A percentile compares a stretch with the other conserved stretches of the same genome.
Evolutionary conservation across 2,888 invertebrate genomes (phyloP).

Genomic region (Sipha maydis): DNA sequence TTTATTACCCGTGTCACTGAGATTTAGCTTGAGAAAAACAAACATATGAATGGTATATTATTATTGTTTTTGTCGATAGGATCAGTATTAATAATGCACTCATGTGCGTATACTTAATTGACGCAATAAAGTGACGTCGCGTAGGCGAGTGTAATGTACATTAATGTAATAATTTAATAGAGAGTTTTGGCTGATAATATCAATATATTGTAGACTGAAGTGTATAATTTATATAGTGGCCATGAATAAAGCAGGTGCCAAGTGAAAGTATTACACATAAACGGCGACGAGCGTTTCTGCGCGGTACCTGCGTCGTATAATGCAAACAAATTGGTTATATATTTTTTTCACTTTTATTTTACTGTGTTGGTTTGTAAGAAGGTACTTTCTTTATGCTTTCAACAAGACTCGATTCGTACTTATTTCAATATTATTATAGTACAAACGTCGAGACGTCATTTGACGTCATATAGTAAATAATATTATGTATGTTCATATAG

Average conservation of each 20-base stretch:
- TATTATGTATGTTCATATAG: no score
- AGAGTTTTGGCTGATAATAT: conserved; percentile 9
- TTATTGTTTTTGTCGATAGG: neutral
- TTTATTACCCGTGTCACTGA: neutral
- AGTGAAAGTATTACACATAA: conserved; percentile 57
- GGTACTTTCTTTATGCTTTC: conserved; percentile 24
- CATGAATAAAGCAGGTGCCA: conserved; percentile 55
- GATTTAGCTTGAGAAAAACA: neutral
- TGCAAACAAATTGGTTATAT: conserved; percentile 32
- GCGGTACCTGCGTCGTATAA: neutral
- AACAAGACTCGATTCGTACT: neutral
- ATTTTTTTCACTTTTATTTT: conserved; percentile 21
- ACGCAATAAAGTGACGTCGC: neutral
- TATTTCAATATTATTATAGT: conserved; percentile 1
- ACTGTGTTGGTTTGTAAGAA: neutral
- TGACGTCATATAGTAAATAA: neutral
- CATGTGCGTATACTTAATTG: neutral
- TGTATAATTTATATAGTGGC: conserved; percentile 10
- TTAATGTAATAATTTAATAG: conserved; percentile 35
- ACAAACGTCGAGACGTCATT: conserved; percentile 1
- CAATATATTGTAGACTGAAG: neutral
- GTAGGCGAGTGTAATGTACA: neutral
- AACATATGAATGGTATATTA: neutral
- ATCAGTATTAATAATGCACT: neutral
- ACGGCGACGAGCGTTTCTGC: conserved; percentile 12